Base-by-base conservation (phyloP, 1,140 invertebrate species). In the Oryctes rhinoceros region DNA sequence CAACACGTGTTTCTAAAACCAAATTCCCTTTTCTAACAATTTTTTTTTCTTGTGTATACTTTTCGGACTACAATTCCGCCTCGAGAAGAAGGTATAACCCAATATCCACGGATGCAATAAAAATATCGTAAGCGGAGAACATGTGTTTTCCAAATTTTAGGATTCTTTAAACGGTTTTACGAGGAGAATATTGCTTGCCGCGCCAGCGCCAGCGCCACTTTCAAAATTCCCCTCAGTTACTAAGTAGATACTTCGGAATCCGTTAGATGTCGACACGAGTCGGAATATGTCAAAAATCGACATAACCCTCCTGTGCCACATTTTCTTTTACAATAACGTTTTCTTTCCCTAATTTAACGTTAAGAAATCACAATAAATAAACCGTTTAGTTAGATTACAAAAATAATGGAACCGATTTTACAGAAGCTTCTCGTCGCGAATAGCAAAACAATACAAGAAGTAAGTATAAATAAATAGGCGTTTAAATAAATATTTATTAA, bases 391-490 rank as follows among this genome's bases (percentile, higher is more conserved):
- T 13, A 18, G 13, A 76, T 18, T 53, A 78, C 0, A 48, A 30
- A 30, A 82, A 67, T 9, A 71, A 91, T 91, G 90, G 90, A 91
- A 84, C 86, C 87, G 78, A 90, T 91, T 80, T 84, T 91, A 39
- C 81, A 85, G 35, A 91, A 90, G 82, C 83, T 91, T 10, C 84
- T 91, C 18, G 87, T 89, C n/a, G 83, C 89, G 5, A 89, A 91
- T 80, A 91, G 87, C 79, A 84, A 87, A 75, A 84, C 86, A 3
- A 90, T 92, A 82, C 87, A 89, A 81, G 86, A 91, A 89, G 92
- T 92, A 89, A 82, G 83, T 84, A 81, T 37, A 76, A 37, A 44
- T 76, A 44, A 44, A 76, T 47, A 39, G 11, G 65, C 76, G 20
- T 53, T 75, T 37, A 80, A 79, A 35, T 35, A 6, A 39, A 82